Evolutionary conservation across 2,113 vertebrate genomes (phyloP), one percentile per base, ranked within the genome.

Genomic region (Gymnorhina tibicen): DNA sequence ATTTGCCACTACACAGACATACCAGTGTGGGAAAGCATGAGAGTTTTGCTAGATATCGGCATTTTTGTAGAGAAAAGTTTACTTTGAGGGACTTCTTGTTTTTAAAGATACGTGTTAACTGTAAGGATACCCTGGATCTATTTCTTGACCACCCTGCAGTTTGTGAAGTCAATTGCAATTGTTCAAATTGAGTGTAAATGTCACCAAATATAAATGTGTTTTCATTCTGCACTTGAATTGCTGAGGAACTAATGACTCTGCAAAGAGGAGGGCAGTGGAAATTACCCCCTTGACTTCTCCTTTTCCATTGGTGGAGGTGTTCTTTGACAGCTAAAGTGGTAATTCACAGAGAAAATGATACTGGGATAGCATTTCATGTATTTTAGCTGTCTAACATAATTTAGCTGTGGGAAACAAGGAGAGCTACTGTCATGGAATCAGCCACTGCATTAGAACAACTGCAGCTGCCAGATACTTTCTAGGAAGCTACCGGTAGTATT

Each of bases 381-480:
- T 94, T 96, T 95, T 90, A 94, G 85, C 93, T 97, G 95, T 95
- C 95, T 83, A 83, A 91, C 44, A 62, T 74, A 93, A 96, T 94
- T 94, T 30, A 83, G 87, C 63, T 77, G 70, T 55, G 44, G 67
- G 85, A 93, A 93, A 88, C 91, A 90, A 85, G 55, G 56, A 85
- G 42, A 91, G 30, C 50, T 80, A 59, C 74, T 88, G 82, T 66
- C 69, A 49, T 32, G 67, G 85, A 85, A 95, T 94, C 74, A 91
- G 93, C 78, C 67, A 87, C 63, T 50, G 55, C 85, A 70, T 77
- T 91, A 91, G 67, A 91, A 64, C 56, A 84, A 79, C 78, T 74
- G 52, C 80, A 82, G 80, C 56, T 81, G 70, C 39, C 64, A 67
- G 41, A 53, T 42, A 83, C 60, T 68, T 85, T 77, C 80, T 72